Conservation (phyloP, 2,113 vertebrate species). For the Todiramphus saurophagus region DNA sequence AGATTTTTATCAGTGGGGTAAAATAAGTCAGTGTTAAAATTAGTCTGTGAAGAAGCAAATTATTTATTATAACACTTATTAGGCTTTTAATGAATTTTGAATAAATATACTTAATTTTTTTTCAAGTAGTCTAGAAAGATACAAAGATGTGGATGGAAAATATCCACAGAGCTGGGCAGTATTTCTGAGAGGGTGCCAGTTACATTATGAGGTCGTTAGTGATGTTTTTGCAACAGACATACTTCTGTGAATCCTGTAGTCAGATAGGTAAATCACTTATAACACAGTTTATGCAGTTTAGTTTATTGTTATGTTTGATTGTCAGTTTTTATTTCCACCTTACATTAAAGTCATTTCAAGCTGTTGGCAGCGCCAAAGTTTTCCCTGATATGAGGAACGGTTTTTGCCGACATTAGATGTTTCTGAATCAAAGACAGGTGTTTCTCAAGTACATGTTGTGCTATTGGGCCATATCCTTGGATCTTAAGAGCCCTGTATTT, state of each 20-base stretch:
- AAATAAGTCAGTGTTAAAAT: slow-evolving; percentile 13
- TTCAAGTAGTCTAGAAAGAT: background rate
- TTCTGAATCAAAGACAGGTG: background rate
- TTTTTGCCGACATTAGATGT: background rate
- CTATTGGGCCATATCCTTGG: background rate
- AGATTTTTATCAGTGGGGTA: slow-evolving; percentile 25
- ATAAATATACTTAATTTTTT: background rate
- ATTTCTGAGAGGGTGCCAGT: background rate
- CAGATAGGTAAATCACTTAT: background rate
- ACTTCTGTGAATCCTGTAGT: background rate
- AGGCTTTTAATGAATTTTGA: background rate
- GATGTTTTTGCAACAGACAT: background rate
- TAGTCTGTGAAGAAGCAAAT: slow-evolving; percentile 10
- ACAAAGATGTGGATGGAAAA: background rate
- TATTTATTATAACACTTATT: slow-evolving; percentile 17
- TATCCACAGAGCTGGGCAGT: background rate
- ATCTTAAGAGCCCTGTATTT: background rate
- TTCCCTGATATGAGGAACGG: background rate
- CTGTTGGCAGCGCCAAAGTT: background rate
- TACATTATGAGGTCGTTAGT: background rate
- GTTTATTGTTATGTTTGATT: background rate
- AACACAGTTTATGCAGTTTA: background rate
- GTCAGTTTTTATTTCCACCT: background rate
- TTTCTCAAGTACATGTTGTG: background rate
- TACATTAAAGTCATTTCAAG: background rate